Evolutionary conservation across 2,113 vertebrate genomes (phyloP), one percentile per base, ranked within the genome.

Genomic region (Oncorhynchus gorbuscha): DNA sequence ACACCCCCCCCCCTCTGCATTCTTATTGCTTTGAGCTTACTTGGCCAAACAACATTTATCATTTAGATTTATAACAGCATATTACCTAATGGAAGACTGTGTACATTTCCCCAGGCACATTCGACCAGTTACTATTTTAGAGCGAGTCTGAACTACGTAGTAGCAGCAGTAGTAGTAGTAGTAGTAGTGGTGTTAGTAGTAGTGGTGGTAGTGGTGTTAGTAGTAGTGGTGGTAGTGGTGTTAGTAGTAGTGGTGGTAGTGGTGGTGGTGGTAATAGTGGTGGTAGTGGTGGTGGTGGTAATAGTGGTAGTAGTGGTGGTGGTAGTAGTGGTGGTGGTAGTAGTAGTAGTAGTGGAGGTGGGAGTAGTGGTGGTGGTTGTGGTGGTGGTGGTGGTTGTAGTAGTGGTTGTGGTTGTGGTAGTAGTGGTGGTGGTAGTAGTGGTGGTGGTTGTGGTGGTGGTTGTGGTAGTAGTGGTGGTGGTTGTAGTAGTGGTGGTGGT

Each of bases 21-120:
- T 76, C 75, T 66, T 30, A 26, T 68, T 71, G 75, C 65, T 71
- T 77, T 61, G 0, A 73, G 76, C 72, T 79, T 70, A 61, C 62
- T 85, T 77, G 73, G 78, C 75, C 74, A 83, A 86, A 86, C 80
- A 65, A 73, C 76, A 83, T 86, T 51, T 89, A 90, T 87, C 79
- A 86, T 88, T 74, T 66, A 82, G 83, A 78, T 85, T 82, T 11
- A 65, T 81, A 81, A 83, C 76, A 76, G 75, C 55, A n/a, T 71
- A 48, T 73, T 61, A 61, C 66, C 81, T 51, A 39, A 66, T 72
- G 79, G 75, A 73, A 75, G 77, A 77, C 26, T 55, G 66, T 66
- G 32, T 51, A 70, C 28, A n/a, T 45, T 71, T 64, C 65, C 3
- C 72, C 51, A 13, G 59, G 76, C 73, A 79, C 79, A 39, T 73